Percentiles rank a stretch among this genome's conserved stretches.
Evolutionary conservation across 2,888 invertebrate species (phyloP).

Genomic region (Tipula vernalis): DNA sequence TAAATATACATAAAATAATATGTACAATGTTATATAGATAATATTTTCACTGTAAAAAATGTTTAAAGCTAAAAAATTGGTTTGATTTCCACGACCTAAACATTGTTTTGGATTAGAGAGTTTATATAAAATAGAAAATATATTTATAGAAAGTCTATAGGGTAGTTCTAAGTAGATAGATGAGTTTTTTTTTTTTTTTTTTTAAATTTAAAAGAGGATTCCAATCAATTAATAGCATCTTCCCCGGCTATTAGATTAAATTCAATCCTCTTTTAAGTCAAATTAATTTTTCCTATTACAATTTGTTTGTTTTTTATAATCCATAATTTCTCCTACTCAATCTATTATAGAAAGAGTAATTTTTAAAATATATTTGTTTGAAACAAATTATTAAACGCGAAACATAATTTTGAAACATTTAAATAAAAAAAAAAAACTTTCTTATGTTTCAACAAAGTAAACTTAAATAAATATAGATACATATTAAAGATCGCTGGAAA

Average conservation of each 20-base stretch:
- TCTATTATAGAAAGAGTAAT: not conserved
- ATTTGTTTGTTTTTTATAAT: not conserved
- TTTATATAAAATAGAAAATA: not conserved
- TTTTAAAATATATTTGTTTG: not conserved
- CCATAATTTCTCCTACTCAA: not conserved
- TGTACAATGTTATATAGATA: not conserved
- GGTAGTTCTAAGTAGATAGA: not conserved
- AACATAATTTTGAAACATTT: not conserved
- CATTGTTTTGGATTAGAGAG: not conserved
- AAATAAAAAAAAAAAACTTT: not conserved
- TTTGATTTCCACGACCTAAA: not conserved
- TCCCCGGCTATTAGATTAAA: constrained; percentile 32
- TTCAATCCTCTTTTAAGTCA: not conserved
- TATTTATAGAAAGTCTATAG: not conserved
- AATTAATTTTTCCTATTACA: not conserved
- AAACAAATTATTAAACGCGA: not conserved
- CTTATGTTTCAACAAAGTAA: not conserved
- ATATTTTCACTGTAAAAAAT: not conserved
- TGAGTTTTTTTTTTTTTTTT: not conserved
- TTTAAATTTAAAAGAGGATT: not conserved
- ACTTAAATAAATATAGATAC: not conserved
- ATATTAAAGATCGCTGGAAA: not conserved
- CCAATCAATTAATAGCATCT: constrained; percentile 26
- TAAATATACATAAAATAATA: not conserved
- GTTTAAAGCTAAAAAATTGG: not conserved